These are phyloP conservation scores for Andinoacara biseriatus DNA, from an alignment of 2,113 vertebrate species.

Conservation along the genomic window DNA sequence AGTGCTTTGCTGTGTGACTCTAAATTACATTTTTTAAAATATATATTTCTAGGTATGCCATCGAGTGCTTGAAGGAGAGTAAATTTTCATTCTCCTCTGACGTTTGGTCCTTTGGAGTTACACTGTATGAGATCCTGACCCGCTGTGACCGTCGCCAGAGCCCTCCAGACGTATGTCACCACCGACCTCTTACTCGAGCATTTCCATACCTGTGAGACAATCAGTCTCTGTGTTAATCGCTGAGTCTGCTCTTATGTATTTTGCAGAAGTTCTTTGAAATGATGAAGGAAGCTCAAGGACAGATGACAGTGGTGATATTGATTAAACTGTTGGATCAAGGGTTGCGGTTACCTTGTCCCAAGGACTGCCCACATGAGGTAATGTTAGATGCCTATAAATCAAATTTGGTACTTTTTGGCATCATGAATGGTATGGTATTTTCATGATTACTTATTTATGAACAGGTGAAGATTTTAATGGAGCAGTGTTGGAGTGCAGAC, in stretches of 20 bases:
- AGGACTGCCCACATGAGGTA: conserved; percentile 87
- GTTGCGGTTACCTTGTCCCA: conserved; percentile 82
- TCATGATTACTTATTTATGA: background rate
- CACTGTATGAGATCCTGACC: conserved; percentile 91
- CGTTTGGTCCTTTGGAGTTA: conserved; percentile 94
- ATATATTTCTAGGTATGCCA: conserved; percentile 85
- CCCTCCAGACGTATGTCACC: conserved; percentile 83
- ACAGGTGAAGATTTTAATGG: conserved; percentile 81
- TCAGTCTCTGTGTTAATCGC: background rate
- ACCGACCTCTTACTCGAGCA: background rate
- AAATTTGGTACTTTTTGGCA: background rate
- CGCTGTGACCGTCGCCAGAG: conserved; percentile 83
- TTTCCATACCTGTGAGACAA: background rate
- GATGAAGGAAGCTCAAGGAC: conserved; percentile 78
- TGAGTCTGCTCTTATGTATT: background rate
- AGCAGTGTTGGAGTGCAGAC: conserved; percentile 86
- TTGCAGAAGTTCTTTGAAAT: conserved; percentile 88
- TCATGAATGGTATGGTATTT: background rate
- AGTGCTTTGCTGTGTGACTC: background rate
- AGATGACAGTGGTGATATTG: conserved; percentile 85
- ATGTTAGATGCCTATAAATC: background rate
- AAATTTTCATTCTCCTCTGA: conserved; percentile 93
- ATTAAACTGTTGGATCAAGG: conserved; percentile 84
- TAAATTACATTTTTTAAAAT: background rate
- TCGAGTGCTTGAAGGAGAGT: conserved; percentile 90